A percentile compares a stretch with the other conserved stretches of the same genome.
These are phyloP conservation scores for Drosophila grimshawi DNA, from an alignment of 1,140 invertebrate species.

Conservation along the genomic window DNA sequence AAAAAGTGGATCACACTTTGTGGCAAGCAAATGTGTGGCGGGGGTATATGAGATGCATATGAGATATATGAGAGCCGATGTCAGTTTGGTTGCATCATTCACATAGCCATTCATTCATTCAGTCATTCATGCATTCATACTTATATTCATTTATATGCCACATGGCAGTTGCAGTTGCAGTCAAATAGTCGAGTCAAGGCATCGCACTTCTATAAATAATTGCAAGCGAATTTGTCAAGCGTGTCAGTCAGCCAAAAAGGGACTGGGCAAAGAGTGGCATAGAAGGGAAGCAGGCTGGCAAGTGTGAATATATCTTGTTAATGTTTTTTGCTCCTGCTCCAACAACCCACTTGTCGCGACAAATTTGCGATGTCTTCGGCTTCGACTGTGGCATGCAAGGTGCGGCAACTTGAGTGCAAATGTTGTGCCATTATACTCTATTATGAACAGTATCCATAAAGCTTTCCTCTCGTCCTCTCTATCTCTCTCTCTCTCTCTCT, in stretches of 20 bases:
- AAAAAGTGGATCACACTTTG: conserved; percentile 71
- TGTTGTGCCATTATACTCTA: conserved; percentile 76
- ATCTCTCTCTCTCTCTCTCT: too few relatives aligned
- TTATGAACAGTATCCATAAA: conserved; percentile 48
- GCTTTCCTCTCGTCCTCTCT: conserved; percentile 8
- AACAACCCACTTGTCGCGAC: conserved; percentile 49
- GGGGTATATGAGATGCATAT: too few relatives aligned
- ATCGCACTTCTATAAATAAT: conserved; percentile 80
- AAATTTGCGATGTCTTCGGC: conserved; percentile 77
- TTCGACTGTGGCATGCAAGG: conserved; percentile 58
- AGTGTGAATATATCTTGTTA: conserved; percentile 44
- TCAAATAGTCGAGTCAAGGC: conserved; percentile 71
- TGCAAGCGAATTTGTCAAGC: conserved; percentile 81
- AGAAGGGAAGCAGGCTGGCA: not conserved
- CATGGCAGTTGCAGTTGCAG: conserved; percentile 53
- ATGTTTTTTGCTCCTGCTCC: conserved; percentile 30
- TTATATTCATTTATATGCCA: conserved; percentile 60
- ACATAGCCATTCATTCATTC: conserved; percentile 52
- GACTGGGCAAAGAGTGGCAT: conserved; percentile 20
- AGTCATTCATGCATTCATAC: conserved; percentile 47
- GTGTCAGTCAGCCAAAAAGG: conserved; percentile 56
- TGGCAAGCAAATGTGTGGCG: not conserved
- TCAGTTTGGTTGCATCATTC: conserved; percentile 44
- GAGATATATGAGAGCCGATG: conserved; percentile 7
- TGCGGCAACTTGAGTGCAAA: conserved; percentile 77